Conservation (phyloP, 2,888 invertebrate genomes). For the Carabus problematicus region DNA sequence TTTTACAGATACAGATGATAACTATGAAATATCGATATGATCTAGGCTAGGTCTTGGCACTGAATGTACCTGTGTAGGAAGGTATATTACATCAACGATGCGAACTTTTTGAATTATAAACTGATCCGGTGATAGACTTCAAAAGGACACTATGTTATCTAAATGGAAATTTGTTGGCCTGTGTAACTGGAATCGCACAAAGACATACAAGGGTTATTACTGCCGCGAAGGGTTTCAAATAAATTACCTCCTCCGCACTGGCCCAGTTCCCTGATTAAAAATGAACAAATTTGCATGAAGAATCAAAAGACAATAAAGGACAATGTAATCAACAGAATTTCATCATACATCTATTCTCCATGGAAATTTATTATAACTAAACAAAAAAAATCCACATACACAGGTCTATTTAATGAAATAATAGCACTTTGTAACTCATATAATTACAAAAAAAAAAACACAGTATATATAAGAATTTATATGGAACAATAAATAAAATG, state of each 20-base stretch:
- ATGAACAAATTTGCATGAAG: slow-evolving; percentile 30
- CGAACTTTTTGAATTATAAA: slow-evolving; percentile 28
- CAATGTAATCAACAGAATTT: too few species aligned
- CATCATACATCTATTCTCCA: too few species aligned
- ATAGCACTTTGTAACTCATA: too few species aligned
- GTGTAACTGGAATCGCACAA: slow-evolving; percentile 30
- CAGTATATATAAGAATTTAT: too few species aligned
- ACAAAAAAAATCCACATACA: too few species aligned
- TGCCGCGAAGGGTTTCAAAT: slow-evolving; percentile 20
- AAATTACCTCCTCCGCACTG: slow-evolving; percentile 19
- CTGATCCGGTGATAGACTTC: slow-evolving; percentile 27
- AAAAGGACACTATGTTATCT: slow-evolving; percentile 31
- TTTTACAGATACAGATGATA: background rate
- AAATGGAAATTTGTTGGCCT: slow-evolving; percentile 37
- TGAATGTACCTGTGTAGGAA: background rate
- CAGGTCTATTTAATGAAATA: too few species aligned
- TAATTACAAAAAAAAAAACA: too few species aligned
- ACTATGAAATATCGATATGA: background rate
- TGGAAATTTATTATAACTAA: too few species aligned
- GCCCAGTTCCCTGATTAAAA: slow-evolving; percentile 17
- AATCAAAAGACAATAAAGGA: slow-evolving; percentile 1
- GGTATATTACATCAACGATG: background rate
- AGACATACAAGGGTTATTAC: slow-evolving; percentile 10
- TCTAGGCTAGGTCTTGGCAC: background rate
- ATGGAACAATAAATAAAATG: too few species aligned